Evolutionary conservation across 1,140 invertebrate species (phyloP), one percentile per base, ranked within the genome.

Genomic region (Conus ventricosus): DNA sequence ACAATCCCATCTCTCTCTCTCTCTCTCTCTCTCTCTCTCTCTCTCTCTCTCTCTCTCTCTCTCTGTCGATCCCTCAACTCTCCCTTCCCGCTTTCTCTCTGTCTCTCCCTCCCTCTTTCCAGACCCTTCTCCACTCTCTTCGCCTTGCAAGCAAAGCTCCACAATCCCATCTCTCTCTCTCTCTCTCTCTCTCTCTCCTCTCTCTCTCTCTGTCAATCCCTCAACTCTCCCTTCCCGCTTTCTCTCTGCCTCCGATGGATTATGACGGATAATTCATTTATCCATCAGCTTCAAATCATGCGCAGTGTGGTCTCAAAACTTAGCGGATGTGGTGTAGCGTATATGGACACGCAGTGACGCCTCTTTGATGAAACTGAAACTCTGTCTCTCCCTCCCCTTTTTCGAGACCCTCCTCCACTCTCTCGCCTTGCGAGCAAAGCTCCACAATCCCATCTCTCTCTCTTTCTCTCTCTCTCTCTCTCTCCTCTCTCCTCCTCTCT

Each of bases 101-200:
- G 11, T 80, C 78, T 25, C 78, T 80, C 78, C 23, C 2, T 80
- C 39, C 23, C 25, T 80, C 25, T 27, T 20, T 63, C 60, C 0
- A 11, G 10, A 11, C 1, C 17, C 60, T 63, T 20, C 17, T 20
- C 17, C 60, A 13, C 25, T 80, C 25, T 80, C 25, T 80, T 4
- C n/a, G 7, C 4, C 51, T 80, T 13, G 11, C 51, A 39, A 0
- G 39, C 39, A 39, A 39, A 39, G 39, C 3, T 39, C 3, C 57
- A 60, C 57, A 15, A 60, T 27, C 54, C 27, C 15, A 25, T 27
- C 80, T 27, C 54, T 55, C 54, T 23, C 54, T 55, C 54, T 7
- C 80, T 82, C 80, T 82, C 80, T 27, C 80, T 82, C n/a, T 39
- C 25, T 8, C 23, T n/a, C 23, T 25, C 80, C 78, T 80, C 78